Evolutionary conservation across 2,888 invertebrate species (phyloP), one percentile per base, ranked within the genome.

Genomic region (Apodemia zela): DNA sequence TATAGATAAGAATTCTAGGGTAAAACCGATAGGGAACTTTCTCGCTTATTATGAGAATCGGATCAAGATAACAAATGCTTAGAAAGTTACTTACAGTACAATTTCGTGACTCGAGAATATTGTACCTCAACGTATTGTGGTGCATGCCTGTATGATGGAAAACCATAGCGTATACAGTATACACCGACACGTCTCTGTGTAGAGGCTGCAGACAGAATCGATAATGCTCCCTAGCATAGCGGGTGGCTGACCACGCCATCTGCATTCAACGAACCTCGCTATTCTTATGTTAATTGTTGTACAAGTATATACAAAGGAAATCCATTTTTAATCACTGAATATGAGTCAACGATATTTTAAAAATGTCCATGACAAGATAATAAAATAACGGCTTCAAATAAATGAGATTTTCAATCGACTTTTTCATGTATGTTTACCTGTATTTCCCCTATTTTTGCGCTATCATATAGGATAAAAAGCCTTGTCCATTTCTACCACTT

Each of bases 191-290:
- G 71, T 73, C 81, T 80, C 79, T 78, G 75, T 74, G 77, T 63
- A 35, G 76, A 80, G 78, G 72, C 72, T 73, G 80, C 85, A 89
- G 89, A 89, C 89, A 80, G 76, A 87, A 90, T 89, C 89, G 78
- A 90, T 90, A 89, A 71, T 64, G 69, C 73, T 75, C 76, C 77
- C 79, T 76, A 77, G 75, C 78, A 72, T 71, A 72, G 68, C 67
- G 67, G 69, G 75, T 75, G 78, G 74, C 73, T 79, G 78, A 79
- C 79, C 79, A 81, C 78, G 77, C 69, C 70, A 72, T 72, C 71
- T 73, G 69, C 69, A 68, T 75, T 76, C 78, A 75, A 49, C 49
- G 18, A 47, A 47, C n/a, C 17, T 0, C 8, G 47, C 7, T 47
- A 17, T 47, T 47, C 47, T 47, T 17, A 47, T 47, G 17, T 17